Base-by-base conservation (phyloP, 1,140 invertebrate genomes). In the Drosophila fuyamai region DNA sequence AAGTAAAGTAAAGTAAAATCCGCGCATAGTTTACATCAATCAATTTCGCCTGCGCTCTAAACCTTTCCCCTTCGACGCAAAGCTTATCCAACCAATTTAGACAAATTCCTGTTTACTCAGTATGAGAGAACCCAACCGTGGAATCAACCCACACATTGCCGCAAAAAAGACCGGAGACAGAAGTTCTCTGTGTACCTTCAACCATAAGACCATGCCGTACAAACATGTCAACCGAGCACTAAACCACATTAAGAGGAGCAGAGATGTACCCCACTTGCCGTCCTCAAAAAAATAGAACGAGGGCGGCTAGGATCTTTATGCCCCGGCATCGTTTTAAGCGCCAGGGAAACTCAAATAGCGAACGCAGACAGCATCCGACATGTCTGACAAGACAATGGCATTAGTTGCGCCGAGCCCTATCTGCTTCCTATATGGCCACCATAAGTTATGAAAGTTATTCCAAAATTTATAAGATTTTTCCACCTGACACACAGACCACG, bases 401-500 rank as follows among this genome's bases (percentile, higher is more conserved):
- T 67, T 76, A 76, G 73, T 76, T 76, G 67, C 67, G 70, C 47
- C 55, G 36, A 70, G 51, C 35, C 14, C 23, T 47, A 55, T 40
- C 51, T 46, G 38, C 44, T 38, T 38, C 35, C 13, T 57, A 29
- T 55, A 38, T 58, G 29, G 50, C 60, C 56, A 55, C 67, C 47
- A 56, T 75, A 89, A 89, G 86, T 89, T 85, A 89, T 89, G 78
- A 90, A 89, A 84, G 81, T 89, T 89, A 48, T 72, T 83, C 36
- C 63, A 88, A 88, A 88, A 89, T 89, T 88, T 83, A 89, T 88
- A 89, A 83, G 76, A 67, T 60, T 76, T 48, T 63, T 51, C 70
- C 58, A 63, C 58, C 71, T 63, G 62, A 65, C 51, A 76, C 82
- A 70, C 83, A 48, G 60, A 74, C 60, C 83, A 88, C 83, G 83